Percentiles rank a stretch among this genome's conserved stretches.
Conservation (phyloP, 2,113 vertebrate genomes). For the Heliornis fulica region DNA sequence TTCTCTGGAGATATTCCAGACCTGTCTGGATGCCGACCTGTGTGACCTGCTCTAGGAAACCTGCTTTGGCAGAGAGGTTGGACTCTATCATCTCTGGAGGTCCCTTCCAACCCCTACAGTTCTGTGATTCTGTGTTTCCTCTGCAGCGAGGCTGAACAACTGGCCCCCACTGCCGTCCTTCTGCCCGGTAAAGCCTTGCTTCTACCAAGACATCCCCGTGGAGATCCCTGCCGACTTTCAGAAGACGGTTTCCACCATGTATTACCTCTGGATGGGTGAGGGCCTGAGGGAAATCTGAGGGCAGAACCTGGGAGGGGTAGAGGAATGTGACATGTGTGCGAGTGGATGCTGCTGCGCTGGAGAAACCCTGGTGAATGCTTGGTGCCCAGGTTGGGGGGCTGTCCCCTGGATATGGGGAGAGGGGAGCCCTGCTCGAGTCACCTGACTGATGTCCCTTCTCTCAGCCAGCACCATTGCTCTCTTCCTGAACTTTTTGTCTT, state of each 20-base stretch:
- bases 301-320: background rate
- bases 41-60: too few relatives aligned
- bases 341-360: background rate
- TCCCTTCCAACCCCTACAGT: too few relatives aligned
- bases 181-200: slow-evolving; percentile 92
- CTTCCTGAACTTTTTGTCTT: slow-evolving; percentile 87
- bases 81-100: too few relatives aligned
- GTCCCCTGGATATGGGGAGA: background rate
- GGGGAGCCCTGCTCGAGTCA: background rate
- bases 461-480: slow-evolving; percentile 82
- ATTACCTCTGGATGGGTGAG: slow-evolving; percentile 98
- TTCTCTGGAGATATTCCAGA: too few relatives aligned
- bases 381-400: background rate
- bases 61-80: too few relatives aligned
- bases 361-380: rapidly evolving
- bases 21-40: too few relatives aligned
- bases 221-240: slow-evolving; percentile 92
- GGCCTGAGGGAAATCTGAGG: background rate
- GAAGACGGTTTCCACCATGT: slow-evolving; percentile 89
- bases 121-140: too few relatives aligned
- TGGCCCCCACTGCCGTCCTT: slow-evolving; percentile 93
- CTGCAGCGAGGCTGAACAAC: slow-evolving; percentile 86
- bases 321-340: rapidly evolving
- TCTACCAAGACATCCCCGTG: slow-evolving; percentile 93
- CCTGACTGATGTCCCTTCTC: background rate